Base-by-base conservation (phyloP, 2,113 vertebrate species). In the Takifugu bimaculatus region DNA sequence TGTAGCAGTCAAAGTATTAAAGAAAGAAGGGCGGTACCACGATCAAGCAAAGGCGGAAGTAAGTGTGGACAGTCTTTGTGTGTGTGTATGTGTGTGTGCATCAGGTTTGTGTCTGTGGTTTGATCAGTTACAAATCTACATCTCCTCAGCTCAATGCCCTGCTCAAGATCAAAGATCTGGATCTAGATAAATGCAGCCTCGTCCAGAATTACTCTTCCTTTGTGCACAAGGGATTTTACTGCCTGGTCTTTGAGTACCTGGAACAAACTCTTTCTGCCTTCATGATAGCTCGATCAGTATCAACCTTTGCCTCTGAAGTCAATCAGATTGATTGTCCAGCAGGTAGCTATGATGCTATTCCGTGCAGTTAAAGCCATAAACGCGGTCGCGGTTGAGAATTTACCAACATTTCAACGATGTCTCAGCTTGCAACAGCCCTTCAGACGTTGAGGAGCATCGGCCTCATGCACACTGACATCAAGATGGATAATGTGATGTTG, bases 211-310 rank as follows among this genome's bases (percentile, higher is more conserved):
- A 63, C 48, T 5, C n/a, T 1, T 3, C 1, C 6, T 75, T 72
- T 50, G 13, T 3, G 0, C 28, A 54, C 39, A 50, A 6, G 14
- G 43, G 25, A 25, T 14, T 65, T 1, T 15, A 27, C 35, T 75
- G 68, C 39, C 26, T 75, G 1, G 64, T 39, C 13, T 79, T 79
- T 29, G 54, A 79, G 20, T 26, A 50, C 3, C 50, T 73, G 27
- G 58, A 77, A 25, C 50, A 45, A 50, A 67, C 12, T 65, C 44
- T 71, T 2, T 12, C 5, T 9, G 50, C 65, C 13, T 58, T 65
- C 6, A 48, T 71, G 29, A 32, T 2, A 26, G n/a, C 67, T 7
- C 63, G 44, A 12, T 4, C 25, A 10, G n/a, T 55, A 32, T 13
- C 6, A 1, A 2, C 63, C 52, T 58, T 52, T 68, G 1, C 49